Evolutionary conservation across 2,888 invertebrate genomes (phyloP).

Genomic region (Coleophora flavipennella): DNA sequence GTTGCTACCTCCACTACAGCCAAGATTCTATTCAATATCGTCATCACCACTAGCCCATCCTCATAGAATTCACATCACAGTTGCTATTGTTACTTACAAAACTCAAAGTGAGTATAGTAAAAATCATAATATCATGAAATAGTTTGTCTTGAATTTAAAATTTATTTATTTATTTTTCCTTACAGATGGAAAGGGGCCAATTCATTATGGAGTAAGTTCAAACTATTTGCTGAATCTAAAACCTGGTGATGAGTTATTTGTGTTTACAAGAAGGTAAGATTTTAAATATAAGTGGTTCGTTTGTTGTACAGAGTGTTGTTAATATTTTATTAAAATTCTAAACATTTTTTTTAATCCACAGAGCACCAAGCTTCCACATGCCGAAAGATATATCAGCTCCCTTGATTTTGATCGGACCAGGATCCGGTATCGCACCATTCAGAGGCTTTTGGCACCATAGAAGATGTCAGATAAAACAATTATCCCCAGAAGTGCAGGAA

Average conservation of each 20-base stretch:
- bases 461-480: slow-evolving; percentile 31
- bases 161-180: slow-evolving; percentile 9
- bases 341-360: slow-evolving; percentile 41
- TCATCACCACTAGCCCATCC: slow-evolving; percentile 84
- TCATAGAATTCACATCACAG: slow-evolving; percentile 89
- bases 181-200: slow-evolving; percentile 82
- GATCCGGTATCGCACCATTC: slow-evolving; percentile 96
- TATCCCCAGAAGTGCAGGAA: slow-evolving; percentile 22
- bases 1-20: slow-evolving; percentile 87
- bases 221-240: slow-evolving; percentile 85
- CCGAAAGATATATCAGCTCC: slow-evolving; percentile 83
- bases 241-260: slow-evolving; percentile 76
- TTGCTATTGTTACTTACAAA: slow-evolving; percentile 90
- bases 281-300: too few relatives aligned
- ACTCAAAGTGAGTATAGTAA: slow-evolving; percentile 76
- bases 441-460: slow-evolving; percentile 94
- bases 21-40: slow-evolving; percentile 95
- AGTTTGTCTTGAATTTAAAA: not conserved
- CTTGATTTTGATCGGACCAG: slow-evolving; percentile 89
- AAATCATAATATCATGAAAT: not conserved
- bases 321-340: not conserved
- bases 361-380: slow-evolving; percentile 89
- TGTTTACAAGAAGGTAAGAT: slow-evolving; percentile 84
- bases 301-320: too few relatives aligned
- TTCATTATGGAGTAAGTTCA: slow-evolving; percentile 94